Evolutionary conservation across 2,797 vertebrate species (phyloP).

Genomic region (Premnoplex brunnescens): DNA sequence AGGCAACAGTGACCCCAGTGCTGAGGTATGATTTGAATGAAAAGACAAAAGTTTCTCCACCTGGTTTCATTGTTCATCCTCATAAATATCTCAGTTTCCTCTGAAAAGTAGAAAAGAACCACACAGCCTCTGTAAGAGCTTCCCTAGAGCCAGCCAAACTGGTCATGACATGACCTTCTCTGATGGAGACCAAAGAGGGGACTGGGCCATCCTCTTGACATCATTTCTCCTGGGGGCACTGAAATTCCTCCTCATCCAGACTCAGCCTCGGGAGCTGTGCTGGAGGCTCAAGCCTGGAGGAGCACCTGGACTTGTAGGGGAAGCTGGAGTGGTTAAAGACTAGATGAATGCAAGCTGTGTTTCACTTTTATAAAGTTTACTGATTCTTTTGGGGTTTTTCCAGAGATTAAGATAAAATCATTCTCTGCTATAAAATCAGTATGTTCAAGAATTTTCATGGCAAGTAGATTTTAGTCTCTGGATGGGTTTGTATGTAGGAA

Average conservation of each 20-base stretch:
- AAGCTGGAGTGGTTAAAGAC: neutral
- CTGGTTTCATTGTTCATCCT: neutral
- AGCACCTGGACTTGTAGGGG: neutral
- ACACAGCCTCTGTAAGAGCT: fast-evolving
- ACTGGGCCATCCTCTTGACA: fast-evolving
- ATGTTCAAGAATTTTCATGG: neutral
- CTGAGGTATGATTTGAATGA: neutral
- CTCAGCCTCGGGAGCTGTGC: fast-evolving
- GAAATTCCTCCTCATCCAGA: neutral
- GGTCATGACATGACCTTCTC: neutral
- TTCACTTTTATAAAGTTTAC: neutral
- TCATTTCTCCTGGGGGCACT: neutral
- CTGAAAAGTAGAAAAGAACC: neutral
- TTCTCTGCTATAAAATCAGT: neutral
- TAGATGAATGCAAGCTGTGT: neutral
- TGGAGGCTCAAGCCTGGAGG: neutral
- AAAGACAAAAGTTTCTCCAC: fast-evolving
- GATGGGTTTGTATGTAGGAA: neutral
- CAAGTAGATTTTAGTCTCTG: neutral
- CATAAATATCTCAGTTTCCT: neutral
- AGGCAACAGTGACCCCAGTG: neutral
- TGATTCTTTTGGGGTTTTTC: fast-evolving
- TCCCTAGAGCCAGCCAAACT: neutral
- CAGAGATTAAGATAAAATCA: neutral
- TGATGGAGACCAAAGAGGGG: neutral